Evolutionary conservation across 2,888 invertebrate species (phyloP), one percentile per base, ranked within the genome.

Genomic region (Gandaritis pyraliata): DNA sequence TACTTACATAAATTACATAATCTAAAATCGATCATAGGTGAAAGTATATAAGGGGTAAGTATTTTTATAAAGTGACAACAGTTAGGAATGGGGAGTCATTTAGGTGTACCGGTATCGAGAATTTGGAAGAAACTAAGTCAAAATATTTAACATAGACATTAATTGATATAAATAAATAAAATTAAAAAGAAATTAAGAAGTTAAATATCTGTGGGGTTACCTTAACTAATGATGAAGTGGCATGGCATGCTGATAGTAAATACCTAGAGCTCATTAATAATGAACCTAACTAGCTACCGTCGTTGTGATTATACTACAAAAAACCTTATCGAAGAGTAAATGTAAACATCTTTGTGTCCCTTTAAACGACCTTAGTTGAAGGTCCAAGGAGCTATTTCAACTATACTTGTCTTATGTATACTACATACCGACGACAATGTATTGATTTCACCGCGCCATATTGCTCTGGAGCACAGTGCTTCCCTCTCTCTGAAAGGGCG

Each of bases 361-460:
- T 51, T 43, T 49, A 59, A 23, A 56, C 59, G 64, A 59, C 64
- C 64, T 64, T 64, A 51, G 61, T 46, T 64, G 58, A 60, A 64
- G 61, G 58, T 58, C 54, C 38, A 41, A 45, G 54, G 30, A 58
- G 49, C 45, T 50, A 60, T 47, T n/a, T 23, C 39, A 23, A 50
- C 41, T 60, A 65, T 51, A 38, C n/a, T n/a, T n/a, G n/a, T n/a
- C 30, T n/a, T 11, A 50, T 39, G 33, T 11, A 10, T 39, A 39
- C 13, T 39, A 51, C 54, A n/a, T 36, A 45, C 50, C 29, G 46
- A 56, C 45, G 23, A 39, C 43, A 51, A 48, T 23, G 30, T 68
- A 70, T 68, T 65, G 65, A 66, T 66, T 68, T 66, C 63, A 52
- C 61, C 57, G 61, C 62, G 57, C 15, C 8, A 59, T 54, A 41